Conservation (phyloP, 2,888 invertebrate genomes). For the Hypena proboscidalis region DNA sequence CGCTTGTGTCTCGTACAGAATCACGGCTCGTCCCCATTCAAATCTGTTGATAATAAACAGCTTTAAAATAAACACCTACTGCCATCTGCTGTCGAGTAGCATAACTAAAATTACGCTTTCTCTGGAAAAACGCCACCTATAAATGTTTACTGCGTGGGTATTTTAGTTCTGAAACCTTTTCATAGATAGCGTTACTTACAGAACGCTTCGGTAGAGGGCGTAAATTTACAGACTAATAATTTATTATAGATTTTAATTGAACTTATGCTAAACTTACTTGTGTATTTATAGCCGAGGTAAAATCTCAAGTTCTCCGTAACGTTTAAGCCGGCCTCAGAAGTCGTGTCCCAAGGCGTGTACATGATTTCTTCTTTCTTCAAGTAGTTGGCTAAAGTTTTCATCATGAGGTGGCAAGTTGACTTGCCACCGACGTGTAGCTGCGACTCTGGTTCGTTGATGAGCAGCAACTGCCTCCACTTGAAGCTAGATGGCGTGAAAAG, state of each 20-base stretch:
- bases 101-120: conserved; percentile 13
- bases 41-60: conserved; percentile 79
- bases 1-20: conserved; percentile 91
- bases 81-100: conserved; percentile 57
- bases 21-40: conserved; percentile 89
- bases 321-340: conserved; percentile 80
- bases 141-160: not conserved
- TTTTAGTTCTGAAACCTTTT: conserved; percentile 19
- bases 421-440: conserved; percentile 88
- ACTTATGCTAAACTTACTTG: conserved; percentile 87
- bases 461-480: conserved; percentile 88
- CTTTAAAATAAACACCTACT: conserved; percentile 20
- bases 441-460: conserved; percentile 90
- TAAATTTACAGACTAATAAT: no score
- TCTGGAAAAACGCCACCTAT: conserved; percentile 17
- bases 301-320: conserved; percentile 87
- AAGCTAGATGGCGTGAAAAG: conserved; percentile 85
- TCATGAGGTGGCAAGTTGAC: conserved; percentile 90
- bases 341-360: conserved; percentile 87
- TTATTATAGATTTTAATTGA: no score
- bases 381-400: conserved; percentile 88
- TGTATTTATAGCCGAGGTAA: conserved; percentile 88
- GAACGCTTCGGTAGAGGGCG: no score
- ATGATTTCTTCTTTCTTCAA: conserved; percentile 76
- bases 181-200: conserved; percentile 46